Conservation (phyloP, 1,140 invertebrate species). For the Brachionus paranguensis region DNA sequence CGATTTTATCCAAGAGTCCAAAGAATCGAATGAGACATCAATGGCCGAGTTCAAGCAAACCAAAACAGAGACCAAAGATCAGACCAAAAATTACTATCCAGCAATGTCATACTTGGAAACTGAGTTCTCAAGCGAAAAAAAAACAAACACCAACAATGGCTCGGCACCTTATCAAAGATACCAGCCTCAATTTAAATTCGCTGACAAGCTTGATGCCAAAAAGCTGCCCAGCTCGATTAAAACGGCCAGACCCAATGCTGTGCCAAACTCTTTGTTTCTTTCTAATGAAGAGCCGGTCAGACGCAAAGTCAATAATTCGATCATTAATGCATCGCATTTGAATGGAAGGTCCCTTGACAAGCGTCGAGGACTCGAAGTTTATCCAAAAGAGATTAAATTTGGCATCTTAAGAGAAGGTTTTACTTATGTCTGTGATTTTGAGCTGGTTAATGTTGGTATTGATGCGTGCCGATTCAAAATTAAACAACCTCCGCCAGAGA, state of each 20-base stretch:
- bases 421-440: slow-evolving; percentile 44
- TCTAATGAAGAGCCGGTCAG: slow-evolving; percentile 51
- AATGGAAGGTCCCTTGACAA: slow-evolving; percentile 45
- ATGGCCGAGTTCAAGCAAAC: neutral
- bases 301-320: slow-evolving; percentile 48
- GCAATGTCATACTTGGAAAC: slow-evolving; percentile 23
- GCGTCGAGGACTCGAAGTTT: slow-evolving; percentile 47
- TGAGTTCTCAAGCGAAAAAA: slow-evolving; percentile 11
- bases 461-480: slow-evolving; percentile 54
- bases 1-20: slow-evolving; percentile 17
- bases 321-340: slow-evolving; percentile 46
- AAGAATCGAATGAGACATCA: neutral
- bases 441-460: slow-evolving; percentile 51
- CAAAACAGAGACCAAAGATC: neutral
- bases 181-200: slow-evolving; percentile 41
- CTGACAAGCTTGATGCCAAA: slow-evolving; percentile 46
- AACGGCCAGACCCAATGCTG: slow-evolving; percentile 48
- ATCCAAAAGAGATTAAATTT: slow-evolving; percentile 52
- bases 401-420: slow-evolving; percentile 52
- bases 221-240: slow-evolving; percentile 48
- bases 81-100: neutral
- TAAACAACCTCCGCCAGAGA: slow-evolving; percentile 52
- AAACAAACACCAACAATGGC: neutral
- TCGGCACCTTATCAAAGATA: neutral
- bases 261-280: slow-evolving; percentile 49